Base-by-base conservation (phyloP, 1,140 invertebrate genomes). In the Lasioglossum baleicum region DNA sequence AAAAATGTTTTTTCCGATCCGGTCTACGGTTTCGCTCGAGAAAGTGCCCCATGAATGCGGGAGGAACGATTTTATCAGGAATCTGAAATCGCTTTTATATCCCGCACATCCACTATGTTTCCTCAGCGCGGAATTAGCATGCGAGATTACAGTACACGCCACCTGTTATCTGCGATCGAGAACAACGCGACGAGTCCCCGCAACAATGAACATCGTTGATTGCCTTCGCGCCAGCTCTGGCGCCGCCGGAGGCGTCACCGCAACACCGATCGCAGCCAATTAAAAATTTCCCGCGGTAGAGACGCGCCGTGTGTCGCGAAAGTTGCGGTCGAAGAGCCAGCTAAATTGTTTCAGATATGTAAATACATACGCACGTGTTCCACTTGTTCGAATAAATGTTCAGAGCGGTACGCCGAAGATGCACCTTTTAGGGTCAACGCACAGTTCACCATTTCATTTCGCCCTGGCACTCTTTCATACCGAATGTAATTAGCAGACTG, bases 41-140 rank as follows among this genome's bases (percentile, higher is more conserved):
- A 77, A 71, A 71, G 75, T 71, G 58, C 15, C 44, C 31, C 51
- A 63, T 71, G 31, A 77, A 70, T 42, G 1, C 20, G 67, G 26
- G 17, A 77, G 44, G 44, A 63, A 71, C 35, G 22, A 56, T 40
- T n/a, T 44, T 11, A 40, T 48, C 63, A 13, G 40, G 4, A 13
- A 75, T 67, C 64, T 22, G 11, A 22, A 65, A 17, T 17, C 26
- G 60, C 35, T 20, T 2, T 20, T n/a, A 51, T 35, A 63, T 48
- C 11, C 17, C 15, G 20, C 2, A 22, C 2, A 20, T 53, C 35
- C 35, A 11, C 44, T 13, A 3, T 15, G 17, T 44, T 58, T 44
- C 58, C 74, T 40, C 7, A 22, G 17, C 11, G 42, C 6, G 17
- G 40, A 31, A 51, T 69, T 15, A 10, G 26, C 56, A 26, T 10